Conservation (phyloP, 2,113 vertebrate genomes). For the Perca flavescens region DNA sequence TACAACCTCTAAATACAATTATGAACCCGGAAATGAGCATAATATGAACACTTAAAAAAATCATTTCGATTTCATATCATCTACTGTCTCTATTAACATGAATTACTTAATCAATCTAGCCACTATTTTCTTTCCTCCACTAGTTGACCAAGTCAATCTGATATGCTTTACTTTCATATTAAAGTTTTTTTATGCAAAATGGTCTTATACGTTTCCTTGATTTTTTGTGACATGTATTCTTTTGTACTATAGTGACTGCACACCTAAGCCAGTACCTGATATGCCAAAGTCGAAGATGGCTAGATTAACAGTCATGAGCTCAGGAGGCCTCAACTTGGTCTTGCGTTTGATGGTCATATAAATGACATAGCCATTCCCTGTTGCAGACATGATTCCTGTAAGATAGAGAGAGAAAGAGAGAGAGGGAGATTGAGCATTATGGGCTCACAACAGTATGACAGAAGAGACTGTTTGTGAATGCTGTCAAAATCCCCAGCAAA, state of each 20-base stretch:
- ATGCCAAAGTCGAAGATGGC: conserved; percentile 96
- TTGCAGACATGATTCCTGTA: conserved; percentile 91
- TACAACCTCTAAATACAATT: no score
- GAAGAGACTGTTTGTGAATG: no score
- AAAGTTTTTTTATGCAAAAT: not conserved
- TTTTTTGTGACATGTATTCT: not conserved
- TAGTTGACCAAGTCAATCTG: not conserved
- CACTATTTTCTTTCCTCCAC: no score
- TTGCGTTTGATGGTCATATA: conserved; percentile 90
- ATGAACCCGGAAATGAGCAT: no score
- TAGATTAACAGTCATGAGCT: conserved; percentile 96
- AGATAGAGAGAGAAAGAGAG: conserved; percentile 6
- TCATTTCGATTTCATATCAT: no score
- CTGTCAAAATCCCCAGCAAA: no score
- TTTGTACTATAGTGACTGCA: not conserved
- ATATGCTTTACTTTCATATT: not conserved
- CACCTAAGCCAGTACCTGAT: conserved; percentile 87
- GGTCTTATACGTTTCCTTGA: not conserved
- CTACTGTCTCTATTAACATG: no score
- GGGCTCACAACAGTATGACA: no score
- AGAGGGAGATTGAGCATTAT: not conserved
- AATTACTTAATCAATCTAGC: no score
- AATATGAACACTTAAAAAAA: no score
- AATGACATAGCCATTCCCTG: conserved; percentile 95
- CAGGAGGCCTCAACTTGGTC: conserved; percentile 93